These are phyloP conservation scores for Gymnoscopelus microlampas DNA, from an alignment of 2,797 vertebrate genomes.

Conservation along the genomic window DNA sequence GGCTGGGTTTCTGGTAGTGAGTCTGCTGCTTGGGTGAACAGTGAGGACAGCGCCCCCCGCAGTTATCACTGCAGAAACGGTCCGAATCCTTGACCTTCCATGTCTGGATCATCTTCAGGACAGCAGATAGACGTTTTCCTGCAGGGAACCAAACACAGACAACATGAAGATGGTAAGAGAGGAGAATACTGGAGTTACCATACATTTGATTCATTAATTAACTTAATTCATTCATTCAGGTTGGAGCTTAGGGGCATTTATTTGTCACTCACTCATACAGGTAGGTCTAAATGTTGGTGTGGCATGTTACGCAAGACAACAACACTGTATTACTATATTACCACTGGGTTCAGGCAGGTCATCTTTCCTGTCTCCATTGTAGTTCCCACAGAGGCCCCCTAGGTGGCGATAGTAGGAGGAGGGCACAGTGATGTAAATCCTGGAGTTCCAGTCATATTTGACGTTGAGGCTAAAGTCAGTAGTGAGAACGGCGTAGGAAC, in stretches of 20 bases:
- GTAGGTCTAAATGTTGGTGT: too few relatives aligned
- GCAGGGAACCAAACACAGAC: background rate
- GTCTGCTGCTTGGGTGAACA: background rate
- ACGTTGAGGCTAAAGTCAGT: constrained; percentile 78
- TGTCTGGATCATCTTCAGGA: constrained; percentile 31
- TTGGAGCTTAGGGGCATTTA: too few relatives aligned
- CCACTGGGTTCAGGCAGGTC: too few relatives aligned
- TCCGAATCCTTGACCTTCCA: constrained; percentile 32
- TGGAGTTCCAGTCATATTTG: constrained; percentile 82
- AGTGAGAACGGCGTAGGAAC: constrained; percentile 56
- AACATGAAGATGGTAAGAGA: too few relatives aligned
- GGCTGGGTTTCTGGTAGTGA: background rate
- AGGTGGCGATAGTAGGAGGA: constrained; percentile 62
- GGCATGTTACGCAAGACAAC: too few relatives aligned
- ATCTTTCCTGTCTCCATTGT: constrained; percentile 69
- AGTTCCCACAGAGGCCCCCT: constrained; percentile 85
- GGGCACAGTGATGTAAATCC: constrained; percentile 74
- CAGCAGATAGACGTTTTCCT: background rate
- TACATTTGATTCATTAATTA: too few relatives aligned
- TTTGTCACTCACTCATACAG: too few relatives aligned
- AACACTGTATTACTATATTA: too few relatives aligned
- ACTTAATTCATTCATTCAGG: too few relatives aligned
- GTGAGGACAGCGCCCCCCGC: constrained; percentile 14
- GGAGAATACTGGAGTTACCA: too few relatives aligned
- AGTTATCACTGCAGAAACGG: constrained; percentile 22